These are phyloP conservation scores for Morpho deidamia DNA, from an alignment of 2,888 invertebrate genomes.

Conservation along the genomic window DNA sequence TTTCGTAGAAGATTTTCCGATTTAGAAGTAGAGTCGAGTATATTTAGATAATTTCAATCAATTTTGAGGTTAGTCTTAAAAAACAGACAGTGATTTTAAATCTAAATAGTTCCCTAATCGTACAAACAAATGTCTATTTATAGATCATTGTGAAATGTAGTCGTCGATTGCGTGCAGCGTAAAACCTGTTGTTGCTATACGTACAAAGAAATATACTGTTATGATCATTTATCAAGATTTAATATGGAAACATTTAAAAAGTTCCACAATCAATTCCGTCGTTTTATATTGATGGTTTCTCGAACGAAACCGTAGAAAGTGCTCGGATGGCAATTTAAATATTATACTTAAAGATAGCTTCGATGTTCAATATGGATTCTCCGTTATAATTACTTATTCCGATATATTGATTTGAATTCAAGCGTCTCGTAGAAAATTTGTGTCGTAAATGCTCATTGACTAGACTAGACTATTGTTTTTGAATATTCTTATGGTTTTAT, in stretches of 20 bases:
- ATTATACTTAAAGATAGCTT: slow-evolving; percentile 13
- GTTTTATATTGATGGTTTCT: slow-evolving; percentile 13
- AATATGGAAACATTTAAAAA: slow-evolving; percentile 14
- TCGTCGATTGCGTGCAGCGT: not conserved
- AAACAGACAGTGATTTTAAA: too few relatives aligned
- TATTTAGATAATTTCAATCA: too few relatives aligned
- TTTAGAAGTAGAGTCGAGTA: too few relatives aligned
- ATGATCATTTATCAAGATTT: slow-evolving; percentile 18
- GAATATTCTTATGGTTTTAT: too few relatives aligned
- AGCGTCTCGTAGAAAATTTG: slow-evolving; percentile 43
- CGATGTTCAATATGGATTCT: slow-evolving; percentile 27
- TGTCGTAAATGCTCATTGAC: slow-evolving; percentile 42
- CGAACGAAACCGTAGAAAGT: slow-evolving; percentile 1
- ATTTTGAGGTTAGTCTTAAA: too few relatives aligned
- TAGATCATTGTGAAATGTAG: not conserved
- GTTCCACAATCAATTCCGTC: slow-evolving; percentile 15
- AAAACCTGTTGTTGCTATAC: slow-evolving; percentile 14
- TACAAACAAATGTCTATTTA: not conserved
- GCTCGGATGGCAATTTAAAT: slow-evolving; percentile 13
- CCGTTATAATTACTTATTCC: slow-evolving; percentile 41
- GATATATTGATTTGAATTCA: slow-evolving; percentile 37
- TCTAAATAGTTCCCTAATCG: too few relatives aligned
- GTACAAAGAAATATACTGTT: slow-evolving; percentile 10
- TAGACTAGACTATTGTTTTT: slow-evolving; percentile 23
- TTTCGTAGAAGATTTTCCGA: too few relatives aligned